A percentile compares a stretch with the other conserved stretches of the same genome.
Conservation (phyloP, 2,113 vertebrate genomes). For the Chloropsis cyanopogon region DNA sequence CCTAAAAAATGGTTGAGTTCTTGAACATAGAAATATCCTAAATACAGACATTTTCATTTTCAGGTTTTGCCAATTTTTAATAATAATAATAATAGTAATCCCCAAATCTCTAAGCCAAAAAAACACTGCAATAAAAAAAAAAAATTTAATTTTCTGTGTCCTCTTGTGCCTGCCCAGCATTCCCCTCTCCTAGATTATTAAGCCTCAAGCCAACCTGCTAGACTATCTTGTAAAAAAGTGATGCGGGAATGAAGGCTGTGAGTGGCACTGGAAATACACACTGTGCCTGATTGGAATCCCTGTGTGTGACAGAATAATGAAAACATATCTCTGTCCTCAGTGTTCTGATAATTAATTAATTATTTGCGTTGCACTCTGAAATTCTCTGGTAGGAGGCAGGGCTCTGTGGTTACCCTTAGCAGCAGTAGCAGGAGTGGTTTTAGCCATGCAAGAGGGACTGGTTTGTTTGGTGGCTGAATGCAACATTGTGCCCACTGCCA, state of each 20-base stretch:
- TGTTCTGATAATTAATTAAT: neutral
- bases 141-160: neutral
- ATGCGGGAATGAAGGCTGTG: neutral
- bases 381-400: neutral
- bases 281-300: neutral
- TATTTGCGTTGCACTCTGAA: neutral
- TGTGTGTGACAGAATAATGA: neutral
- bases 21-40: neutral
- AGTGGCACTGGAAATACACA: neutral
- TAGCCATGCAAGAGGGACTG: neutral
- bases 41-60: neutral
- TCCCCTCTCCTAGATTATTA: neutral
- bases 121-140: neutral
- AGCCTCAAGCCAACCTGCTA: neutral
- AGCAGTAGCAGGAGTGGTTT: neutral
- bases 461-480: neutral
- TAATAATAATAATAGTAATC: neutral
- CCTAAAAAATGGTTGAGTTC: neutral
- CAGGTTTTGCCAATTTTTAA: neutral
- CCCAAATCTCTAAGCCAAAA: neutral
- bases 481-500: accelerated
- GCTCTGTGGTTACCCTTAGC: neutral
- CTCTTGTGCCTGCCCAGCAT: neutral
- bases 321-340: neutral
- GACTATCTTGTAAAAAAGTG: neutral